phyloP scores from a whole-genome alignment of 1,140 invertebrate species.

The Sycophila sp. region DNA sequence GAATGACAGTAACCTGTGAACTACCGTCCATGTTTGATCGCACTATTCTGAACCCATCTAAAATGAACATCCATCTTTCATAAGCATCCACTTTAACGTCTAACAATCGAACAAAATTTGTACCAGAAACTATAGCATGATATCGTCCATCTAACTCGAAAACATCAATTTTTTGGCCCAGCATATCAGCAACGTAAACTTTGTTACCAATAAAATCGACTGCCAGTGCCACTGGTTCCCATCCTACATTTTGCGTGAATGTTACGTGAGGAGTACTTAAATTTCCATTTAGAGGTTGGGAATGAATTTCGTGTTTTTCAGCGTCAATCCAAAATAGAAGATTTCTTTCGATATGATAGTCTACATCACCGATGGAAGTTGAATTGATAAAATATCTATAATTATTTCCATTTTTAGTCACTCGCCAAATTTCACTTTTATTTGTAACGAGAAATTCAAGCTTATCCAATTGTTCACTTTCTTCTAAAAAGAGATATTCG shows the following conservation, averaged over 20 bases:
- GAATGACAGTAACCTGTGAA: not conserved
- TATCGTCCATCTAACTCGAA: not conserved
- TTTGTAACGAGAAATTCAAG: conserved; percentile 26
- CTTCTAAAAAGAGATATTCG: too few species aligned
- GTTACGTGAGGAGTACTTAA: not conserved
- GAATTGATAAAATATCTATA: not conserved
- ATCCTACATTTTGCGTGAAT: conserved; percentile 9
- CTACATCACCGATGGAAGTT: conserved; percentile 15
- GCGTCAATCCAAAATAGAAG: conserved; percentile 25
- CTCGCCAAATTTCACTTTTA: conserved; percentile 15
- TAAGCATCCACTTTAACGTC: conserved; percentile 18
- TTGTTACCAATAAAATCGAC: conserved; percentile 22
- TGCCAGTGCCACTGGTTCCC: conserved; percentile 5
- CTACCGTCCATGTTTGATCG: conserved; percentile 10
- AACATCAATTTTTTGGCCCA: conserved; percentile 7
- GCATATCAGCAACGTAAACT: conserved; percentile 17
- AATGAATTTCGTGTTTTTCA: conserved; percentile 3
- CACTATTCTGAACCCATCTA: conserved; percentile 16
- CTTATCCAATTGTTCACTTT: too few species aligned
- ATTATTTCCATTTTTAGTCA: not conserved
- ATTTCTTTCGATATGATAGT: conserved; percentile 21
- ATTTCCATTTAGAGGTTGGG: conserved; percentile 11
- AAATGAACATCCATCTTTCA: conserved; percentile 2
- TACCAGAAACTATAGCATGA: not conserved
- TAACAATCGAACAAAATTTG: not conserved